Base-by-base conservation (phyloP, 2,113 vertebrate species). In the Macrotis lagotis region DNA sequence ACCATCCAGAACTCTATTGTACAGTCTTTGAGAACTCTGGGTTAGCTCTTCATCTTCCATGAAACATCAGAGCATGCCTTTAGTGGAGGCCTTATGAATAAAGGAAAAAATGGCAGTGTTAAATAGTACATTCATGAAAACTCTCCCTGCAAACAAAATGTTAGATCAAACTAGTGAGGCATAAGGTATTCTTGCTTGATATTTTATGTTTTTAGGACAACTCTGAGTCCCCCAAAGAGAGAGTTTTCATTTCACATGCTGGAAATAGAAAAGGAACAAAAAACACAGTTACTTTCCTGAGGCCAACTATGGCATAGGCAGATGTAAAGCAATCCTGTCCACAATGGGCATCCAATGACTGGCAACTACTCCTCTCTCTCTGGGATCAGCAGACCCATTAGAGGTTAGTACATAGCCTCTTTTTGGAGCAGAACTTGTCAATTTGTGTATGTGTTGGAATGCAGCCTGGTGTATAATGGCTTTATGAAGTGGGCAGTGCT, bases 401-500 rank as follows among this genome's bases (percentile, higher is more conserved):
- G 2, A 51, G 9, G 10, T 50, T 48, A 47, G 11, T 55, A 25
- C 51, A 95, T 88, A 91, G 0, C 8, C 0, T 44, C 92, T 48
- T 95, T 89, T 89, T 53, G 90, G 37, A 26, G 14, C 2, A 94
- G 24, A 37, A 92, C 66, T 88, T 91, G 1, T 31, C 94, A 94
- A 59, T 92, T 48, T 10, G 91, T 91, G 47, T 93, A 19, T 92
- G 55, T 26, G 2, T 95, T 91, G 91, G 95, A 95, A n/a, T 51
- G 9, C 1, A 50, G 25, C 83, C 44, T 28, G 92, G 28, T 92
- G 74, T 95, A 89, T 37, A 94, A 74, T 93, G 37, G 49, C 83
- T 97, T 96, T 25, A 2, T 47, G 2, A 91, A 89, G 12, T 0
- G 24, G 16, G 97, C 44, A 95, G 47, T 28, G 96, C 1, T 94